These are phyloP conservation scores for Trissoscelio sp. DNA, from an alignment of 2,888 invertebrate species.

Conservation along the genomic window DNA sequence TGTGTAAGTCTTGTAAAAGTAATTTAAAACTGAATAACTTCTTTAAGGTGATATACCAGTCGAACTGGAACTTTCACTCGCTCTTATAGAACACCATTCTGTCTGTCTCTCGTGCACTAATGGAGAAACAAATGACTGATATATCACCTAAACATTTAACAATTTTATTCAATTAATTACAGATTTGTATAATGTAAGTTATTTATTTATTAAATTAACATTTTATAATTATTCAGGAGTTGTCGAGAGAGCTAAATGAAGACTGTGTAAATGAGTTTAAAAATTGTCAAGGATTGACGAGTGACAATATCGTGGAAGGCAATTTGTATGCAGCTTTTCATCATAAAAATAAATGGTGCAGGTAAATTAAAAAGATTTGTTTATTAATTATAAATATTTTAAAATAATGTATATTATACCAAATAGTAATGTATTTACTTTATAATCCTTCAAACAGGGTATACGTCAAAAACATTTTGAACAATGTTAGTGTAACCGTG, in stretches of 20 bases:
- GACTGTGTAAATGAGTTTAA: constrained; percentile 85
- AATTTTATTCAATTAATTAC: too few relatives aligned
- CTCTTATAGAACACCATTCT: too few relatives aligned
- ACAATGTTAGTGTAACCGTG: constrained; percentile 85
- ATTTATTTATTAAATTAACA: neutral
- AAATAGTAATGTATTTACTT: neutral
- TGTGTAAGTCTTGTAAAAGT: too few relatives aligned
- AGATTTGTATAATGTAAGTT: too few relatives aligned
- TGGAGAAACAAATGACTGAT: too few relatives aligned
- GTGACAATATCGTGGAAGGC: constrained; percentile 83
- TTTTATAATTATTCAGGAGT: constrained; percentile 72
- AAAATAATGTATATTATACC: neutral
- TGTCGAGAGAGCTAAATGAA: constrained; percentile 88
- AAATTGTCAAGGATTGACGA: constrained; percentile 80
- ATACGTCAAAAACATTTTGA: constrained; percentile 85
- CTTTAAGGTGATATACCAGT: too few relatives aligned
- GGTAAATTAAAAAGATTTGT: constrained; percentile 84
- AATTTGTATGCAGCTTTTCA: constrained; percentile 89
- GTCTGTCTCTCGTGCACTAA: too few relatives aligned
- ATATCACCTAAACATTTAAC: too few relatives aligned
- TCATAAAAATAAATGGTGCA: constrained; percentile 88
- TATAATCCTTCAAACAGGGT: constrained; percentile 80
- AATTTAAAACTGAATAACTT: too few relatives aligned
- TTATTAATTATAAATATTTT: neutral
- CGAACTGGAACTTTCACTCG: too few relatives aligned